Evolutionary conservation across 1,140 invertebrate species (phyloP), one percentile per base, ranked within the genome.

Genomic region (Drosophila elegans): DNA sequence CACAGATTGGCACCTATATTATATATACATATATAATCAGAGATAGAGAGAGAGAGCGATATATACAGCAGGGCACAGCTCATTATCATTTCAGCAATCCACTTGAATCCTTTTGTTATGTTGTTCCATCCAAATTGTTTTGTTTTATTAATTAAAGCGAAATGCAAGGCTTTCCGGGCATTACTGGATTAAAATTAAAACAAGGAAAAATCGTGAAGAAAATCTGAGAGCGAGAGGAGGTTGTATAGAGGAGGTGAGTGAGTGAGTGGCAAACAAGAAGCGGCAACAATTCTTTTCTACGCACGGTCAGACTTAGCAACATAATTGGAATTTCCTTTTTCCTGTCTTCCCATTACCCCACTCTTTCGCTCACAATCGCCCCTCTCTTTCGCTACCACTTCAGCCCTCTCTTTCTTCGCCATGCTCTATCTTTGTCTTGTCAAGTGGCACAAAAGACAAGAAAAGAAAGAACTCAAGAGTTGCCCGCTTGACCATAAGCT

Each of bases 321-420:
- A 88, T 88, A 88, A 88, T 88, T 88, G 83, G 84, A 88, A 88
- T 88, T 88, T 88, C 83, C 83, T 88, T 88, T 86, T 88, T 89
- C 83, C 83, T 86, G 83, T 54, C 63, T 36, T 44, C 41, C 34
- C 3, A 32, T 13, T 3, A 36, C 29, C 29, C 29, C 29, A 32
- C 29, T 32, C 29, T 7, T 32, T 32, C 29, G 7, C 29, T 32
- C 7, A 32, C 29, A 32, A 7, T 32, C 29, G 29, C 29, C 54
- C 13, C 34, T 57, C 42, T 54, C 45, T 53, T 48, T 36, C 42
- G 41, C 48, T 61, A 2, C 16, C 21, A 3, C n/a, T 16, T 21
- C 4, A 25, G 25, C 13, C 29, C 3, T 16, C 55, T 11, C 32
- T 13, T 34, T 39, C 27, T 3, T 11, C 21, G 2, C 6, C 25